Conservation (phyloP, 1,140 invertebrate genomes). For the Araneus ventricosus region DNA sequence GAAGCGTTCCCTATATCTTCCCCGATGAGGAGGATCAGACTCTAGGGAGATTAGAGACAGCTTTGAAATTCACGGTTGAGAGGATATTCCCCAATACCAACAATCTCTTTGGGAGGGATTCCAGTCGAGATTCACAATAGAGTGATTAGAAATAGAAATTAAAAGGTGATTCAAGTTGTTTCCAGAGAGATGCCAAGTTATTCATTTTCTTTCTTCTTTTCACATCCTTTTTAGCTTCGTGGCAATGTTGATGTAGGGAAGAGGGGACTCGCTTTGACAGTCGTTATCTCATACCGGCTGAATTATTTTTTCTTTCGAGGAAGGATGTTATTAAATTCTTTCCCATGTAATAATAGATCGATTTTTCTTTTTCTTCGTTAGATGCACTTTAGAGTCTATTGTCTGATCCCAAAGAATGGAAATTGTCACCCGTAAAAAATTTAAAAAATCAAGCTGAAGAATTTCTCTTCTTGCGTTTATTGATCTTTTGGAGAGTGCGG, state of each 20-base stretch:
- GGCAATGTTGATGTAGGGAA: not conserved
- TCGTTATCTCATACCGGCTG: not conserved
- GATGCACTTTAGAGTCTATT: not conserved
- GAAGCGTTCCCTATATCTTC: conserved; percentile 46
- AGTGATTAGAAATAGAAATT: conserved; percentile 26
- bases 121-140: not conserved
- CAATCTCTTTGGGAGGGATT: not conserved
- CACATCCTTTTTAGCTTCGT: not conserved
- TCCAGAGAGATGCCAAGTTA: not conserved
- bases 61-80: conserved; percentile 56
- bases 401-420: not conserved
- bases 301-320: not conserved
- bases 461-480: not conserved
- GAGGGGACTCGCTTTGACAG: too few species aligned
- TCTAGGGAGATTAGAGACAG: conserved; percentile 58
- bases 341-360: not conserved
- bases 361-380: not conserved
- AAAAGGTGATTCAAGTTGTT: conserved; percentile 27
- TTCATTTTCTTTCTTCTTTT: not conserved
- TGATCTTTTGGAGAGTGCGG: too few species aligned
- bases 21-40: conserved; percentile 8
- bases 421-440: not conserved
- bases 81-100: not conserved
- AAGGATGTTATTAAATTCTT: not conserved
- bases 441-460: not conserved